Conservation (phyloP, 2,113 vertebrate species). For the Hyaena hyaena region DNA sequence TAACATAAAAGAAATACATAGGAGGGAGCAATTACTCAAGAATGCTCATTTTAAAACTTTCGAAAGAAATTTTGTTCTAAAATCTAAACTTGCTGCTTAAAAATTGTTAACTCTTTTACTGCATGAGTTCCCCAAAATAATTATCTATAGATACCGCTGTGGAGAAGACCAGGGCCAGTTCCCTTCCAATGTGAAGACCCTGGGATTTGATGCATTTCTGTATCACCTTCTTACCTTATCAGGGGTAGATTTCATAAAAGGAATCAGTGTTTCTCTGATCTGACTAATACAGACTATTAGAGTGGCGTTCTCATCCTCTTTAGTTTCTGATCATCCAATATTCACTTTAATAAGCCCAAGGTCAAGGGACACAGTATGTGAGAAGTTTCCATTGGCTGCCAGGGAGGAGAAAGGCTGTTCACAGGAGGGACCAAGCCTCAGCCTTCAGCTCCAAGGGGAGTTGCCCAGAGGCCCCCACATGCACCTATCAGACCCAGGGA, state of each 20-base stretch:
- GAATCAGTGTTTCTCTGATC: neutral
- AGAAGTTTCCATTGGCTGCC: fast-evolving
- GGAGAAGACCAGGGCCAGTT: neutral
- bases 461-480: neutral
- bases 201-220: too few species aligned
- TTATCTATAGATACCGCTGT: fast-evolving
- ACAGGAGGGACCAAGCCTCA: fast-evolving
- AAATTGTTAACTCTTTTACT: neutral
- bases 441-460: neutral
- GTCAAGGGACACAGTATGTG: fast-evolving
- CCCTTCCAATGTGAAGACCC: neutral
- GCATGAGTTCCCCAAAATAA: neutral
- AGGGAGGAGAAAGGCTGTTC: fast-evolving
- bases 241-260: neutral
- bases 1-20: neutral
- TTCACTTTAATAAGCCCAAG: neutral
- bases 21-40: neutral
- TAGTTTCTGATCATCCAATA: neutral
- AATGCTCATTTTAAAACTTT: neutral
- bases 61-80: neutral
- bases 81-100: neutral
- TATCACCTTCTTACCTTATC: neutral
- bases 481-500: too few species aligned
- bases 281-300: neutral
- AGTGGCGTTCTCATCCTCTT: fast-evolving